Evolutionary conservation across 2,113 vertebrate species (phyloP).

Genomic region (Corvus hawaiiensis): DNA sequence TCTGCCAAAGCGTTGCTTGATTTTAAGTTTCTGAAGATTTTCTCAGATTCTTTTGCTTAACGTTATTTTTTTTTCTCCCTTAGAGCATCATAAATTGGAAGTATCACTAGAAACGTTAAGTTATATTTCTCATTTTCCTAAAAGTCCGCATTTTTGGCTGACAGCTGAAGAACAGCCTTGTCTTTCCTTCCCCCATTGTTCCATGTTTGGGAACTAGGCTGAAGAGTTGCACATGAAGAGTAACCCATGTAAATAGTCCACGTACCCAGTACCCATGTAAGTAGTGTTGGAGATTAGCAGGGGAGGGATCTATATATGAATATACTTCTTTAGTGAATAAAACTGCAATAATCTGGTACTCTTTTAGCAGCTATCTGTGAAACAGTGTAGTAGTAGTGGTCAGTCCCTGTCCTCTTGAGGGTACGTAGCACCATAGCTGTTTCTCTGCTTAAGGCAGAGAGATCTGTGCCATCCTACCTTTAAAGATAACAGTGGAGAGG

Average conservation of each 20-base stretch:
- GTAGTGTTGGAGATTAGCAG: background rate
- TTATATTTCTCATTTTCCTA: background rate
- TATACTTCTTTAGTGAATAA: background rate
- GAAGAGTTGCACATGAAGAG: background rate
- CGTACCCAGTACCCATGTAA: background rate
- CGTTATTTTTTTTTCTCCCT: background rate
- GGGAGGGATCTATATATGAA: background rate
- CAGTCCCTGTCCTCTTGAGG: background rate
- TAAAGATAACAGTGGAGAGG: background rate
- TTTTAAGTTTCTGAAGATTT: background rate
- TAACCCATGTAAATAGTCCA: background rate
- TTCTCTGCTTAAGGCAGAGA: background rate
- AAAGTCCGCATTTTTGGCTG: background rate
- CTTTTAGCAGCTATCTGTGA: background rate
- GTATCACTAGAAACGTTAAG: background rate
- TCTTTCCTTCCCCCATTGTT: background rate
- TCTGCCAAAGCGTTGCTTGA: background rate
- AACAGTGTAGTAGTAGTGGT: background rate
- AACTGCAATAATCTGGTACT: background rate
- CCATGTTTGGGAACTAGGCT: background rate
- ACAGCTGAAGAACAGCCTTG: background rate
- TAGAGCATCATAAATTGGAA: background rate
- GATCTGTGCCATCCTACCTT: background rate
- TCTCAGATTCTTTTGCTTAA: background rate
- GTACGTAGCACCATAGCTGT: background rate